phyloP scores from a whole-genome alignment of 2,888 invertebrate genomes.

The Oscheius sp. region DNA sequence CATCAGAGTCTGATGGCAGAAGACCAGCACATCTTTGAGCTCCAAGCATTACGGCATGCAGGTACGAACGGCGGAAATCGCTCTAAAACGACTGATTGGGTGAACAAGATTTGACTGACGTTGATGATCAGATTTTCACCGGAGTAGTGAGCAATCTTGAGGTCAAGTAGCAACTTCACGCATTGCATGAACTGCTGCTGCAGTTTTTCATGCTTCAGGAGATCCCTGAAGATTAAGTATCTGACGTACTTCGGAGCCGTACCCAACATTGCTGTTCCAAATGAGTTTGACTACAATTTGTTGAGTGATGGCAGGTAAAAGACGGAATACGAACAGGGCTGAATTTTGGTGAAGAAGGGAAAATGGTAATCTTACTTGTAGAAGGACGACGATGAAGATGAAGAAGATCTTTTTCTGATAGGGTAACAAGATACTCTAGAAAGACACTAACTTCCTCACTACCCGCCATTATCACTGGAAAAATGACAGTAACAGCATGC shows the following conservation, averaged over 20 bases:
- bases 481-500: too few species aligned
- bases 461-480: neutral
- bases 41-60: slow-evolving; percentile 59
- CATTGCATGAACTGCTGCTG: slow-evolving; percentile 6
- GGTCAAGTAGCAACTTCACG: neutral
- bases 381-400: slow-evolving; percentile 53
- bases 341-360: slow-evolving; percentile 8
- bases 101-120: neutral
- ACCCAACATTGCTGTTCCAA: slow-evolving; percentile 47
- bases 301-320: slow-evolving; percentile 63
- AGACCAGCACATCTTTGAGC: slow-evolving; percentile 43
- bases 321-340: slow-evolving; percentile 63
- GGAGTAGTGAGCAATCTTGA: neutral
- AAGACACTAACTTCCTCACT: slow-evolving; percentile 47
- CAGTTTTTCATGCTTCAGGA: slow-evolving; percentile 13
- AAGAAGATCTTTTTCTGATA: slow-evolving; percentile 44
- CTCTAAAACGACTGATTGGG: slow-evolving; percentile 41
- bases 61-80: slow-evolving; percentile 60
- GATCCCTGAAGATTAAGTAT: slow-evolving; percentile 1
- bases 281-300: slow-evolving; percentile 60
- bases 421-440: slow-evolving; percentile 56
- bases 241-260: neutral
- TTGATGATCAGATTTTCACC: neutral
- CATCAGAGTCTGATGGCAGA: slow-evolving; percentile 31
- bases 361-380: slow-evolving; percentile 41